A percentile compares a stretch with the other conserved stretches of the same genome.
These are phyloP conservation scores for Hydrozoanthus gracilis DNA, from an alignment of 92 coral and sea anemone species.

Conservation along the genomic window DNA sequence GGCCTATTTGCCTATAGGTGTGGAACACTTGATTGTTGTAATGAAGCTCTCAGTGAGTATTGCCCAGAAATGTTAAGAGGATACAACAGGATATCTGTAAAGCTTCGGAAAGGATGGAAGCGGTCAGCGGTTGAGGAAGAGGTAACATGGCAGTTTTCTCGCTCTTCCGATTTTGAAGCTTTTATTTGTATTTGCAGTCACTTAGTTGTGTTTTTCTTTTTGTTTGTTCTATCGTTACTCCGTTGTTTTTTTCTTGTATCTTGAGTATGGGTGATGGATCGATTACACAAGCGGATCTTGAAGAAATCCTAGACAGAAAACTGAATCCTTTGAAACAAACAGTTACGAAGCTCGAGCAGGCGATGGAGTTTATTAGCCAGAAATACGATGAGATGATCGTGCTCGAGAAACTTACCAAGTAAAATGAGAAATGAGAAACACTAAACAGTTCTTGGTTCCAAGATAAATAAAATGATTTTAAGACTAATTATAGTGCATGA, in stretches of 20 bases:
- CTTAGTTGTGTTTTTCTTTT: too few species aligned
- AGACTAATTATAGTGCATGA: background rate
- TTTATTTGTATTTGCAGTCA: too few species aligned
- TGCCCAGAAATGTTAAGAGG: slow-evolving; percentile 39
- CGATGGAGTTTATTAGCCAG: background rate
- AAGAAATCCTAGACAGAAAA: background rate
- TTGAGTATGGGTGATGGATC: too few species aligned
- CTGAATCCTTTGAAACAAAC: background rate
- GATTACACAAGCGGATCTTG: too few species aligned
- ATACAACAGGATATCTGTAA: background rate
- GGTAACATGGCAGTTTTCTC: too few species aligned
- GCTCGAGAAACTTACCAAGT: background rate
- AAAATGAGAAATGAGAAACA: too few species aligned
- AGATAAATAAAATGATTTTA: background rate
- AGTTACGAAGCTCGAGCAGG: background rate
- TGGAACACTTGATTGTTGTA: slow-evolving; percentile 19
- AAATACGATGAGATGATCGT: background rate
- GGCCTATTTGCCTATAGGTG: slow-evolving; percentile 9
- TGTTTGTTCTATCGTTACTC: too few species aligned
- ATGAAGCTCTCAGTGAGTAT: slow-evolving; percentile 30
- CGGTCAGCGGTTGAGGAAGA: too few species aligned
- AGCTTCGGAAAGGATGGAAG: slow-evolving; percentile 8
- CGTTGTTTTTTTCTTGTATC: too few species aligned
- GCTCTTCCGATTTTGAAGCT: too few species aligned
- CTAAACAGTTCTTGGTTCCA: too few species aligned